phyloP scores from a whole-genome alignment of 2,797 vertebrate genomes.

The Hypotaenidia philippensis region DNA sequence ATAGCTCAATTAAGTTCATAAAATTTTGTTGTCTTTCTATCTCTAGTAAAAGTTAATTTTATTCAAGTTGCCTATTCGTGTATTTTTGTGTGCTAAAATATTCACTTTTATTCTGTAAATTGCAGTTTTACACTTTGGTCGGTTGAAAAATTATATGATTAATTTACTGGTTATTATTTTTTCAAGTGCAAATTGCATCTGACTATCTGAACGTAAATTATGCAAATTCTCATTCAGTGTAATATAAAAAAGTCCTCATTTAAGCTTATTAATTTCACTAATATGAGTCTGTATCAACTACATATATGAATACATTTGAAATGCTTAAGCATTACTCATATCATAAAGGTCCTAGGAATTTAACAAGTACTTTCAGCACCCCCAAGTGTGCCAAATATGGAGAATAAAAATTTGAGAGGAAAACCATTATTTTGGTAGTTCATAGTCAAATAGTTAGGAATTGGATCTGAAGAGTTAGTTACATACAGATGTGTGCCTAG shows the following conservation, averaged over 20 bases:
- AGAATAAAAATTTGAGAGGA: background rate
- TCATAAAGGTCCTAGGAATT: background rate
- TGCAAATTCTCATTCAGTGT: conserved; percentile 13
- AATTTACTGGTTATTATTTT: conserved; percentile 45
- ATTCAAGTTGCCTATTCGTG: background rate
- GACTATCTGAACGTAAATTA: conserved; percentile 38
- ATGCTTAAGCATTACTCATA: background rate
- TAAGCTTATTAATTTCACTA: conserved; percentile 50
- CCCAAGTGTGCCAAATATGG: accelerated
- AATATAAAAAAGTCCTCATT: conserved; percentile 5
- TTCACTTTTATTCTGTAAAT: conserved; percentile 33
- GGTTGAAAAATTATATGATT: conserved; percentile 32
- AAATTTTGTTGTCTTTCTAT: background rate
- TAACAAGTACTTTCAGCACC: background rate
- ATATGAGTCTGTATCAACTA: background rate
- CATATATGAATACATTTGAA: background rate
- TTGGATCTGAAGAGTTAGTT: background rate
- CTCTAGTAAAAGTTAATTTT: background rate
- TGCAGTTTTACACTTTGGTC: conserved; percentile 24
- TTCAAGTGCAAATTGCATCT: conserved; percentile 17
- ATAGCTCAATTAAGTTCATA: background rate
- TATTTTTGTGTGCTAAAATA: conserved; percentile 9
- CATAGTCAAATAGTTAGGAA: background rate
- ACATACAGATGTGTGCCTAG: background rate
- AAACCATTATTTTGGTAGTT: background rate